Evolutionary conservation across 2,797 vertebrate genomes (phyloP).

Genomic region (Sebastes baramenuke): DNA sequence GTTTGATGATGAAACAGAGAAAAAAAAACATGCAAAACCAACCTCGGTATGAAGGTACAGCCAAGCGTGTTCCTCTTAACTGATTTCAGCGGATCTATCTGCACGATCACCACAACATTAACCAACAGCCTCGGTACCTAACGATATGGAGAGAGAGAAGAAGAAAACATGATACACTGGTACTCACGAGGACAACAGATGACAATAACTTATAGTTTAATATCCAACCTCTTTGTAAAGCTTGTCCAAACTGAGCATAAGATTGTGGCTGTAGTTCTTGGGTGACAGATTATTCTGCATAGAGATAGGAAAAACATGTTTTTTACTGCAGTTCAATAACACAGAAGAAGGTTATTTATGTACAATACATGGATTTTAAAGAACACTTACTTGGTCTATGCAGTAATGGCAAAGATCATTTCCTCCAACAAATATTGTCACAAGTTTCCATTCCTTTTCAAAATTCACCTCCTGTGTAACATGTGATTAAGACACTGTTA

Average conservation of each 20-base stretch:
- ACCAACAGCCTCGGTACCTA: slow-evolving; percentile 90
- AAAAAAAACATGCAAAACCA: slow-evolving; percentile 46
- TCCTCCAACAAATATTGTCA: slow-evolving; percentile 88
- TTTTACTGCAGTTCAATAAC: not conserved
- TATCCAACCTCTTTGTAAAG: slow-evolving; percentile 86
- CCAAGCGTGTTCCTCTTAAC: slow-evolving; percentile 72
- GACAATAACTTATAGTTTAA: not conserved
- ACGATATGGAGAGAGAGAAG: not conserved
- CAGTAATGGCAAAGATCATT: slow-evolving; percentile 91
- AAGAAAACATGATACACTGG: not conserved
- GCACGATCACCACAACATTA: slow-evolving; percentile 86
- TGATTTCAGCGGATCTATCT: slow-evolving; percentile 81
- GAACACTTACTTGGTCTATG: slow-evolving; percentile 82
- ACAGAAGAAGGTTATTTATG: not conserved
- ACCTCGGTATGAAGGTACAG: slow-evolving; percentile 83
- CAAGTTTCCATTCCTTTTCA: slow-evolving; percentile 91
- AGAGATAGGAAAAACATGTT: not conserved
- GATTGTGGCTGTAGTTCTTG: slow-evolving; percentile 82
- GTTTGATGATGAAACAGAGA: not conserved
- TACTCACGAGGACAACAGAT: not conserved
- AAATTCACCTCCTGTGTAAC: slow-evolving; percentile 84
- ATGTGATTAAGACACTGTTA: no score
- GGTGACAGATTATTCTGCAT: slow-evolving; percentile 82
- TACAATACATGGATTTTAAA: not conserved
- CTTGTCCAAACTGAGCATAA: slow-evolving; percentile 85